Percentiles rank a stretch among this genome's conserved stretches.
Evolutionary conservation across 2,797 vertebrate genomes (phyloP).

Genomic region (Amblyopsis hoosieri): DNA sequence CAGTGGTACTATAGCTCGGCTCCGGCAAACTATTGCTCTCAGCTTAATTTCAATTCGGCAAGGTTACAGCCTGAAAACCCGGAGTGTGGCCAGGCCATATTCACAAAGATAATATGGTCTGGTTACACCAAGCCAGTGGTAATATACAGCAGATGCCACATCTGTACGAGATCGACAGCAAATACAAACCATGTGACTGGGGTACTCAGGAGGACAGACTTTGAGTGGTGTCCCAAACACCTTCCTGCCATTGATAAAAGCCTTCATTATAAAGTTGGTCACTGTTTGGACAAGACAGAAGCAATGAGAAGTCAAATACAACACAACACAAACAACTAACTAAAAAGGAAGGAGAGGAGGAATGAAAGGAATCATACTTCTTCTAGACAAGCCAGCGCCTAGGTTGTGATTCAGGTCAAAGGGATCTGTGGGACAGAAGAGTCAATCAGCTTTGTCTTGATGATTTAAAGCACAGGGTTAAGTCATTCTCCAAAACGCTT

Average conservation of each 20-base stretch:
- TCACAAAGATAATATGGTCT: too few relatives aligned
- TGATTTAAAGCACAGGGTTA: too few relatives aligned
- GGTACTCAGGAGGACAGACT: slow-evolving; percentile 82
- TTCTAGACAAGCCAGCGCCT: slow-evolving; percentile 93
- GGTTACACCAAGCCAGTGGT: background rate
- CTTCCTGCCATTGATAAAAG: slow-evolving; percentile 92
- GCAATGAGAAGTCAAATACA: background rate
- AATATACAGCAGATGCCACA: background rate
- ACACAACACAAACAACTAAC: background rate
- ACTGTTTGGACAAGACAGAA: slow-evolving; percentile 70
- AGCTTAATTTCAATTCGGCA: too few relatives aligned
- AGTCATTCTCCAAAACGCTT: too few relatives aligned
- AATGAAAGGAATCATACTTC: slow-evolving; percentile 81
- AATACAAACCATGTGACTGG: slow-evolving; percentile 86
- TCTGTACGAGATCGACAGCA: background rate
- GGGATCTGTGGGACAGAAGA: slow-evolving; percentile 79
- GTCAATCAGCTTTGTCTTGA: background rate
- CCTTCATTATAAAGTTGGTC: slow-evolving; percentile 99
- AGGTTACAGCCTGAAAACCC: too few relatives aligned
- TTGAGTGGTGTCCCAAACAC: slow-evolving; percentile 89
- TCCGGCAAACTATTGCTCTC: too few relatives aligned
- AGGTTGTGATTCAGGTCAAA: slow-evolving; percentile 97
- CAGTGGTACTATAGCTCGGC: too few relatives aligned
- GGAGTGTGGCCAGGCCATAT: too few relatives aligned
- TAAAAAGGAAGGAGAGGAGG: background rate